Percentiles rank a stretch among this genome's conserved stretches.
phyloP scores from a whole-genome alignment of 2,113 vertebrate genomes.

The Callaeas wilsoni region DNA sequence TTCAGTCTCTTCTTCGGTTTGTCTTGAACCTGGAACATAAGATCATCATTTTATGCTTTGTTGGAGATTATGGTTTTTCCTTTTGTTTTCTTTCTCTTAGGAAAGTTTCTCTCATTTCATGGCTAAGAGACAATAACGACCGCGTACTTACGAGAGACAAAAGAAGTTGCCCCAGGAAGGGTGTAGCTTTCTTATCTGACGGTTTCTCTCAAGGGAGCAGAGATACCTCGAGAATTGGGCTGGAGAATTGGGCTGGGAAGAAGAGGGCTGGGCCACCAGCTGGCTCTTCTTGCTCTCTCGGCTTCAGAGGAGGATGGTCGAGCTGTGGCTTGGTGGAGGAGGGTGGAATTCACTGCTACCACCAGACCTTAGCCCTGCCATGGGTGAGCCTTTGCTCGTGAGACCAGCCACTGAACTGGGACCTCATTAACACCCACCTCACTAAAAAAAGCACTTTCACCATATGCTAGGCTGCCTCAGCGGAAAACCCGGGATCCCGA shows the following conservation, averaged over 20 bases:
- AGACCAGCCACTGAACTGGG: too few relatives aligned
- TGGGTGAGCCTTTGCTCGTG: not conserved
- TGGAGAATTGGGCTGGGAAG: not conserved
- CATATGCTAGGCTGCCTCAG: not conserved
- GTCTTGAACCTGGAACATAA: not conserved
- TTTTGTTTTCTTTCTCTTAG: not conserved
- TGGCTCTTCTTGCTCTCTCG: too few relatives aligned
- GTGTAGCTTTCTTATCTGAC: too few relatives aligned
- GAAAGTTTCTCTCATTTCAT: not conserved
- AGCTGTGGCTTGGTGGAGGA: not conserved
- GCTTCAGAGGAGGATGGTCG: too few relatives aligned
- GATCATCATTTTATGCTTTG: not conserved
- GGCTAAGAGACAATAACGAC: not conserved
- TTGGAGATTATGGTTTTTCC: not conserved
- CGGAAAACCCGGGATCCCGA: not conserved
- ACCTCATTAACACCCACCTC: not conserved
- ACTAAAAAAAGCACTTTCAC: not conserved
- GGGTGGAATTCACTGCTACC: not conserved
- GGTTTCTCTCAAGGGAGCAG: not conserved
- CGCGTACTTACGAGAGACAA: not conserved
- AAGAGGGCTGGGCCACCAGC: not conserved
- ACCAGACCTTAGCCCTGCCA: not conserved
- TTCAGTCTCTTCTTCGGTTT: not conserved
- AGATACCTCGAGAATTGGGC: not conserved
- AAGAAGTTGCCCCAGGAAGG: not conserved